Evolutionary conservation across 2,888 invertebrate genomes (phyloP), one percentile per base, ranked within the genome.

Genomic region (Sceliomorpha sp.): DNA sequence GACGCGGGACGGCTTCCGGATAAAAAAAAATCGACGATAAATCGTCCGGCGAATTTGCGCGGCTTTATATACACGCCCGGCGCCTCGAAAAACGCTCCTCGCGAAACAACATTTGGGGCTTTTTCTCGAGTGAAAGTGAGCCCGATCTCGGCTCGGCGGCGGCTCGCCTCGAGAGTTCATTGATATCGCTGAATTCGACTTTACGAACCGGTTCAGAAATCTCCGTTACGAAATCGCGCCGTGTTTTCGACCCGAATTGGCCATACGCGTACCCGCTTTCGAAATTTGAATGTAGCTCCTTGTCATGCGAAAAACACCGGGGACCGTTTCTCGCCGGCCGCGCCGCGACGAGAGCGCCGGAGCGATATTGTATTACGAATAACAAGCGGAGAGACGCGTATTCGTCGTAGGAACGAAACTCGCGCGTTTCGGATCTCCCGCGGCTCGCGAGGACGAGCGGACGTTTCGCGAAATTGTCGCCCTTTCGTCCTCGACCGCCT

Each of bases 111-210:
- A 62, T 69, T 63, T 39, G 27, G 58, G 29, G 39, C 37, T 63
- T 71, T 76, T 74, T 73, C 72, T 74, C 29, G 58, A 72, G 76
- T 76, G 76, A 76, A 76, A 76, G 76, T 70, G 34, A 24, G 66
- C 27, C 42, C 60, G n/a, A n/a, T n/a, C n/a, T n/a, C n/a, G n/a
- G 59, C 31, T 40, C 36, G 51, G 44, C 36, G 51, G 51, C 66
- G 55, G 51, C 59, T 62, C 53, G 53, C 68, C 68, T 63, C 66
- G 70, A 36, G 59, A 70, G 74, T 74, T 72, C 71, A 73, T 71
- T 69, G 73, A 67, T 70, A 74, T 58, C 73, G 70, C 3, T 74
- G 71, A 77, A 80, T 81, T 78, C 78, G 77, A 76, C 76, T 70
- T 67, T 73, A 66, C 73, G 67, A 73, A 74, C 74, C 74, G 74